Evolutionary conservation across 2,797 vertebrate genomes (phyloP).

Genomic region (Hapalemur alaotrensis): DNA sequence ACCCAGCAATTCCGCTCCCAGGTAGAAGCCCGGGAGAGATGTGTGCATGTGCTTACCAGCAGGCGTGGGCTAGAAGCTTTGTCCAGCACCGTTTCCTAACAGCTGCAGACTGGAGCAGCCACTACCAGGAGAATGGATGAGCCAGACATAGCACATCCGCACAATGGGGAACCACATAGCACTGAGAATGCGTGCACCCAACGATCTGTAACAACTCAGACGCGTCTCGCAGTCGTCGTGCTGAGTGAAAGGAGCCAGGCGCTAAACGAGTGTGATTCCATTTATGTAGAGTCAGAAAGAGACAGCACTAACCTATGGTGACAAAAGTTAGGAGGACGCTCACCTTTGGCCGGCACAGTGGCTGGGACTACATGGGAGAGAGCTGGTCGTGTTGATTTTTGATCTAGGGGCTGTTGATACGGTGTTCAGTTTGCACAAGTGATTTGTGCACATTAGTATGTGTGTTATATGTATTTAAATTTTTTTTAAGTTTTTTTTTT

Average conservation of each 20-base stretch:
- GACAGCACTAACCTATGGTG: neutral
- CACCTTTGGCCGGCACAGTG: no score
- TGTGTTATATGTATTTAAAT: neutral
- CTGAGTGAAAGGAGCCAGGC: neutral
- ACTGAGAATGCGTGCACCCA: fast-evolving
- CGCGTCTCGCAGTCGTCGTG: fast-evolving
- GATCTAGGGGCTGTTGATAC: no score
- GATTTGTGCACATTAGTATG: neutral
- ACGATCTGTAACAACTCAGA: fast-evolving
- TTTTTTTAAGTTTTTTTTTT: neutral
- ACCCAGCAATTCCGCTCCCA: neutral
- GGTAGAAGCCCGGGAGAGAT: fast-evolving
- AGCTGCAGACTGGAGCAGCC: fast-evolving
- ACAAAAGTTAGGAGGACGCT: neutral
- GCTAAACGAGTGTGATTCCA: neutral
- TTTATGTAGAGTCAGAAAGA: neutral
- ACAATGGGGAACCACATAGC: fast-evolving
- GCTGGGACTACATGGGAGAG: neutral
- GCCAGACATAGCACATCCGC: fast-evolving
- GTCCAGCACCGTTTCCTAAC: fast-evolving
- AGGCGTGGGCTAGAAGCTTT: fast-evolving
- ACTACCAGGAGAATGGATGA: neutral
- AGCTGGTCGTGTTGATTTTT: neutral
- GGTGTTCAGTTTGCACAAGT: neutral
- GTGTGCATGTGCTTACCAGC: fast-evolving